Evolutionary conservation across 2,113 vertebrate species (phyloP).

Genomic region (Cyanoramphus novaezelandiae): DNA sequence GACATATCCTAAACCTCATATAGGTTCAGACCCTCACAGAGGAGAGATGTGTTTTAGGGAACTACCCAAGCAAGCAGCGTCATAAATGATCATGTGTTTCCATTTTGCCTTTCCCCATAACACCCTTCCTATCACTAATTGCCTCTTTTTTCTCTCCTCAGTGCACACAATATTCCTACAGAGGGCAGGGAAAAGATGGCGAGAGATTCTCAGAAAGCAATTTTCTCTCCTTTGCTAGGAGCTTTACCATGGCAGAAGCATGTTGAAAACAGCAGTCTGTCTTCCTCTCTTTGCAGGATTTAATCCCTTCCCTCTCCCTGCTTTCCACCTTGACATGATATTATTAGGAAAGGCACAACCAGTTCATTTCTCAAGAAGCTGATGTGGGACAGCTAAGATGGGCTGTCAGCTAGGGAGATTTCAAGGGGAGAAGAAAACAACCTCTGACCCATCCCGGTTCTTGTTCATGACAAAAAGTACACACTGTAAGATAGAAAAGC

Average conservation of each 20-base stretch:
- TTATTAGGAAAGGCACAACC: background rate
- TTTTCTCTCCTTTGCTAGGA: background rate
- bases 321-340: background rate
- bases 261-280: background rate
- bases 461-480: background rate
- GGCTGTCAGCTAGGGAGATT: background rate
- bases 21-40: background rate
- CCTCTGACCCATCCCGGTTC: background rate
- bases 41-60: background rate
- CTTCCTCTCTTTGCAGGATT: background rate
- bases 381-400: background rate
- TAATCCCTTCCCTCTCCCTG: background rate
- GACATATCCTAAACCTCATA: background rate
- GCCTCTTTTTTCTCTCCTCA: accelerated
- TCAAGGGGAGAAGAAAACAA: background rate
- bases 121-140: background rate
- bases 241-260: background rate
- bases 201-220: background rate
- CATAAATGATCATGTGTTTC: background rate
- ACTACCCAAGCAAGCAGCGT: background rate
- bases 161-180: background rate
- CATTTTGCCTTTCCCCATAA: background rate
- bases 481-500: accelerated
- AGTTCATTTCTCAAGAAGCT: background rate
- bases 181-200: background rate